These are phyloP conservation scores for Iphiclides podalirius DNA, from an alignment of 2,888 invertebrate genomes.

Conservation along the genomic window DNA sequence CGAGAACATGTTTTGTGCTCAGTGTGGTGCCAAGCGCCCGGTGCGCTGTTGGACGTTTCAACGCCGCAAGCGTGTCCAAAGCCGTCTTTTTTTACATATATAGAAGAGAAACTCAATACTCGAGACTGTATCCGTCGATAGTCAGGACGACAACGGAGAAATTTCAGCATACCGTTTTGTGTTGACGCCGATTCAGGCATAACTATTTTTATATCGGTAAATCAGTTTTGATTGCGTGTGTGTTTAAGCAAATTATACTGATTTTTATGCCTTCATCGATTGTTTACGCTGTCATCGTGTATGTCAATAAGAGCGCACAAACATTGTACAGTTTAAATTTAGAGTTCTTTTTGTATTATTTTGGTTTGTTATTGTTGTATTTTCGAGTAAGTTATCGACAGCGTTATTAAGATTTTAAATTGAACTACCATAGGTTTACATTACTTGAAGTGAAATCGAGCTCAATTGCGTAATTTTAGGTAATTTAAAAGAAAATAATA, in stretches of 20 bases:
- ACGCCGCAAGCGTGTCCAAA: constrained; percentile 63
- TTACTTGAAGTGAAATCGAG: constrained; percentile 76
- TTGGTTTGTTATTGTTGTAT: constrained; percentile 51
- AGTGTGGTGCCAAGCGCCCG: constrained; percentile 73
- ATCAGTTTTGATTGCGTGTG: constrained; percentile 53
- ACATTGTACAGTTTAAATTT: constrained; percentile 68
- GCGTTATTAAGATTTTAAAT: constrained; percentile 41
- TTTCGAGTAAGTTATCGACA: constrained; percentile 41
- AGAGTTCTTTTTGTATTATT: constrained; percentile 51
- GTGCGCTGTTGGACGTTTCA: constrained; percentile 60
- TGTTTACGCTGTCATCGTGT: constrained; percentile 56
- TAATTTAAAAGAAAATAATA: constrained; percentile 61
- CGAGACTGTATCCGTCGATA: constrained; percentile 71
- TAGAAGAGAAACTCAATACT: constrained; percentile 42
- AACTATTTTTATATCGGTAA: constrained; percentile 72
- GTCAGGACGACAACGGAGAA: constrained; percentile 49
- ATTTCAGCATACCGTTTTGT: constrained; percentile 53
- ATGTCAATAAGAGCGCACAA: constrained; percentile 78
- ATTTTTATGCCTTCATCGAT: constrained; percentile 49
- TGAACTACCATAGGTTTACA: constrained; percentile 51
- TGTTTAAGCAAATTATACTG: constrained; percentile 54
- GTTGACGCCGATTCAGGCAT: constrained; percentile 60
- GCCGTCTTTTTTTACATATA: constrained; percentile 73
- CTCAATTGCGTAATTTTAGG: constrained; percentile 75
- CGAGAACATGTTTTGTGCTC: constrained; percentile 71